Evolutionary conservation across 2,888 invertebrate genomes (phyloP), one percentile per base, ranked within the genome.

Genomic region (Physocephala rufipes): DNA sequence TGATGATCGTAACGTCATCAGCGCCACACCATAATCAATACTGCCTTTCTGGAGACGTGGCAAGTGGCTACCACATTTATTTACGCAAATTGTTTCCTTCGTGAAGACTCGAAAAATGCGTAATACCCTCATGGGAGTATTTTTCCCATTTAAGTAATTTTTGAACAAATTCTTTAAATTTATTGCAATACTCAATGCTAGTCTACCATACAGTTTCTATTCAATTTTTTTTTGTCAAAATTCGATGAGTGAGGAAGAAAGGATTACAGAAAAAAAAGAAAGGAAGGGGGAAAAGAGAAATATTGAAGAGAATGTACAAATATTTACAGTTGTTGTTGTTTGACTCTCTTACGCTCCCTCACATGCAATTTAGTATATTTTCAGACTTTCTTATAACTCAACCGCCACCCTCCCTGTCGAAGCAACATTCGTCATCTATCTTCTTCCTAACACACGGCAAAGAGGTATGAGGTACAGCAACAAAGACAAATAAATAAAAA

Each of bases 291-390:
- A 58, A 58, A 24, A 15, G 58, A 24, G 15, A 63, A 26, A 36
- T 26, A 58, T 26, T 28, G 58, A 58, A 24, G n/a, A n/a, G n/a
- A 63, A 26, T 47, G 47, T 63, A 36, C 9, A 63, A 63, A 19
- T 24, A 45, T 63, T 7, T 63, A 16, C 47, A 45, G 21, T 63
- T 63, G 47, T 47, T 47, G 45, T 9, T 63, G 24, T 63, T 63
- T 63, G 13, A 45, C 47, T 36, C 47, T 15, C 47, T 21, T 47
- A 13, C n/a, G n/a, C 21, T 24, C 13, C 26, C 21, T 24, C n/a
- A n/a, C n/a, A n/a, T 47, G 24, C 24, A 45, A 36, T 36, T 4
- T 36, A 36, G 9, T 7, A 36, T 36, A 36, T 36, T n/a, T n/a
- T 4, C 36, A 36, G 36, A 7, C 9, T 36, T 36, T 9, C 9